Base-by-base conservation (phyloP, 1,140 invertebrate species). In the Platyscapa corneri region DNA sequence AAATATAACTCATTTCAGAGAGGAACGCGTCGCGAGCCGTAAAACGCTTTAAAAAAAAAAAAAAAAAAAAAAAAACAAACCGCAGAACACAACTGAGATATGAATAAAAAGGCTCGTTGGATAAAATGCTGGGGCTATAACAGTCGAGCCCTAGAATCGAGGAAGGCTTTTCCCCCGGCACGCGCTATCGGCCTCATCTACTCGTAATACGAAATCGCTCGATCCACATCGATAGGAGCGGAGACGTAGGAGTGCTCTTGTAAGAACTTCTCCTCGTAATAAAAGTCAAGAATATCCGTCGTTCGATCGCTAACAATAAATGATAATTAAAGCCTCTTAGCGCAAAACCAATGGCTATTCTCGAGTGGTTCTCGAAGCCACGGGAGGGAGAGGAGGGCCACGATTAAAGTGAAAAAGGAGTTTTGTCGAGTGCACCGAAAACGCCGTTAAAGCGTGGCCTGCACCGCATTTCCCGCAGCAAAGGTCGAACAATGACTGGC, bases 371-470 rank as follows among this genome's bases (percentile, higher is more conserved):
- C 5, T 74, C 72, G 37, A 30, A 8, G 3, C 32, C 32, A 32
- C 20, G 60, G 3, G n/a, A 6, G 27, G n/a, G n/a, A n/a, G n/a
- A n/a, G n/a, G n/a, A n/a, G n/a, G 20, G 14, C 23, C 72, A 5
- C 39, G 23, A 42, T 74, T 74, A 74, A 74, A 42, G 18, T 39
- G 32, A 23, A 39, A n/a, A 46, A 12, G 42, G 12, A 46, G 5
- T 46, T 46, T 46, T 12, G 42, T 46, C 42, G 70, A 37, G 42
- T 27, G 27, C 34, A 8, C n/a, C 23, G 74, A 49, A 32, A 27
- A 46, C 2, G 74, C 37, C 74, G 74, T 32, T 72, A 72, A 72
- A 39, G 67, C 42, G 39, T 32, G 39, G 74, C 74, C 74, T 46
- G 49, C 49, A 60, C 46, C 46, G 32, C 49, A 49, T 49, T n/a